Evolutionary conservation across 2,113 vertebrate species (phyloP).

Genomic region (Plotosus lineatus): DNA sequence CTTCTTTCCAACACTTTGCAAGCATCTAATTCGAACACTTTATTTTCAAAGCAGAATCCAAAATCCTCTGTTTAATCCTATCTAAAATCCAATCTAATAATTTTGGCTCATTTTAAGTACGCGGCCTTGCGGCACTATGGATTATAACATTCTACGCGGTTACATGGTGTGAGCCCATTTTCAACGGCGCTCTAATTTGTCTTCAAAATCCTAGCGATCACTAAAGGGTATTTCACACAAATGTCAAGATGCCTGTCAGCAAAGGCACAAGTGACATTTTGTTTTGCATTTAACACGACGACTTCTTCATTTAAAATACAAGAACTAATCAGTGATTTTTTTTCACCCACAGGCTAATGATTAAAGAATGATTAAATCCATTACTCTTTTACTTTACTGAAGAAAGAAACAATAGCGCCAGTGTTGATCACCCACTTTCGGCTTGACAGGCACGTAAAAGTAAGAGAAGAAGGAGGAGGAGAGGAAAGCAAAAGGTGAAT

Average conservation of each 20-base stretch:
- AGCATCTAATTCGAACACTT: not conserved
- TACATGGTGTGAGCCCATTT: conserved; percentile 7
- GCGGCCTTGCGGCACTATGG: conserved; percentile 10
- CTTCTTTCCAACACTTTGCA: not conserved
- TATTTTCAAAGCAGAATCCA: conserved; percentile 6
- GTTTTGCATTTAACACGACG: conserved; percentile 63
- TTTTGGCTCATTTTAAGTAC: conserved; percentile 12
- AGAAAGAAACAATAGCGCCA: conserved; percentile 67
- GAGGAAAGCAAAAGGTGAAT: not conserved
- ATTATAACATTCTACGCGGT: conserved; percentile 29
- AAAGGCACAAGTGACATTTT: conserved; percentile 68
- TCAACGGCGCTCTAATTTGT: conserved; percentile 34
- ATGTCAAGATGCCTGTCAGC: conserved; percentile 68
- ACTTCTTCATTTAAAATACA: conserved; percentile 62
- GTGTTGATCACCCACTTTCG: conserved; percentile 58
- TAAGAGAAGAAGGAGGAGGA: conserved; percentile 32
- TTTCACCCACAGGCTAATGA: conserved; percentile 11
- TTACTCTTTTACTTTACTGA: conserved; percentile 68
- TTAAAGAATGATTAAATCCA: conserved; percentile 68
- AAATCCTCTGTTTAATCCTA: conserved; percentile 3
- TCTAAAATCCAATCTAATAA: conserved; percentile 14
- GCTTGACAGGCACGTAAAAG: conserved; percentile 48
- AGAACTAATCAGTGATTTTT: conserved; percentile 61
- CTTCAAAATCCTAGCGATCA: conserved; percentile 35
- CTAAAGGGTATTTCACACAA: conserved; percentile 56